A percentile compares a stretch with the other conserved stretches of the same genome.
phyloP scores from a whole-genome alignment of 2,888 invertebrate genomes.

The Nomada hirtipes region DNA sequence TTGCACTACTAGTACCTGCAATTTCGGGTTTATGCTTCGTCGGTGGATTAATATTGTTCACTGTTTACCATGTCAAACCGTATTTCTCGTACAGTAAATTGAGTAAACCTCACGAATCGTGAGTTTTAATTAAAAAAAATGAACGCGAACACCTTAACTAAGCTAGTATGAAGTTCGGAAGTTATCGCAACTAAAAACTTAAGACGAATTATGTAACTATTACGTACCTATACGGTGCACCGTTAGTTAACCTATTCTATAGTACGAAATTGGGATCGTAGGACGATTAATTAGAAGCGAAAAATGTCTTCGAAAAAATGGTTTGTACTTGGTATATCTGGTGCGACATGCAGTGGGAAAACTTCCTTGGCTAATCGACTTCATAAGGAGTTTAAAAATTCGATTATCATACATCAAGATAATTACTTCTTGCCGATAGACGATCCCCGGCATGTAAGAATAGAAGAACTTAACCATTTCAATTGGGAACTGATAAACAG shows the following conservation, averaged over 20 bases:
- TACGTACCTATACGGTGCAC: constrained; percentile 11
- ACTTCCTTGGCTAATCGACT: constrained; percentile 89
- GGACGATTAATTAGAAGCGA: not conserved
- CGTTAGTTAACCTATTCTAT: constrained; percentile 7
- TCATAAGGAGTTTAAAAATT: constrained; percentile 82
- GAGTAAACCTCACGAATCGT: constrained; percentile 40
- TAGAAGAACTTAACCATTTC: constrained; percentile 88
- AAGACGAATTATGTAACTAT: not conserved
- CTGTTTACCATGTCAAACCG: constrained; percentile 86
- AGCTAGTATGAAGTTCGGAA: too few relatives aligned
- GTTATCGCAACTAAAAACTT: too few relatives aligned
- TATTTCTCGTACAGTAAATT: constrained; percentile 51
- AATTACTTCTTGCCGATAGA: constrained; percentile 89
- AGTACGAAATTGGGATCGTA: not conserved
- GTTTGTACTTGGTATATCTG: constrained; percentile 90
- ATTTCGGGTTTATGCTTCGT: constrained; percentile 87
- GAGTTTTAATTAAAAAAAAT: not conserved
- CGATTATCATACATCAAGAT: constrained; percentile 89
- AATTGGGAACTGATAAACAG: constrained; percentile 91
- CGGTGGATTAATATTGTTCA: constrained; percentile 88
- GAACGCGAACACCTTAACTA: not conserved
- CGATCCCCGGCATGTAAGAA: constrained; percentile 88
- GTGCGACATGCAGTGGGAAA: constrained; percentile 94
- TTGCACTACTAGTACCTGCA: constrained; percentile 87
- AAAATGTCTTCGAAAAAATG: constrained; percentile 84